Base-by-base conservation (phyloP, 2,797 vertebrate species). In the Zenarchopterus dispar region DNA sequence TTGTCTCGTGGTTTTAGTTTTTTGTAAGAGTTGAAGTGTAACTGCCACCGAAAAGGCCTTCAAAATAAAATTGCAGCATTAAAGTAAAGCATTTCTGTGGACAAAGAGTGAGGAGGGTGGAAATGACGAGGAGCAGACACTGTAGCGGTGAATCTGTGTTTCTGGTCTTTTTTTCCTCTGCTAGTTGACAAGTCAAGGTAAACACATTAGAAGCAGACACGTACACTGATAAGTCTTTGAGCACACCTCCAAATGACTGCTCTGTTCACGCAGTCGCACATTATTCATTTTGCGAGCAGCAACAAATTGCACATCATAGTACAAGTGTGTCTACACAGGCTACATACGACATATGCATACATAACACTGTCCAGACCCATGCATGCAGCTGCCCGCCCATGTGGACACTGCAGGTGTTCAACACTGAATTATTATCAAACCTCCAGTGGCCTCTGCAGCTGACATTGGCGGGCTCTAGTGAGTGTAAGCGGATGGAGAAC, bases 331-430 rank as follows among this genome's bases (percentile, higher is more conserved):
- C 36, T 39, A 4, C 36, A 39, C 13, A 39, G 11, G 36, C 57
- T 61, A 13, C 39, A 41, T 39, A 41, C 48, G 61, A 33, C 64
- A 56, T 57, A 17, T 47, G 41, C 51, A 75, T 60, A 67, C 54
- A 45, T 73, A 73, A 90, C 75, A 77, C 33, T 74, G 43, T 81
- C 82, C 87, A 88, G 81, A 78, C 67, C 47, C 71, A 62, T 60
- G 67, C 61, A 41, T 19, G 53, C 71, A 70, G 78, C 69, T 77
- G 44, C 59, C 5, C 36, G 41, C 67, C 81, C 86, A 85, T 85
- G 82, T 85, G 87, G 81, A 64, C 77, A 17, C 84, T 81, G 78
- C 89, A 92, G 87, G 86, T 90, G 89, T 88, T 91, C 85, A 63
- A 21, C 70, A 62, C 73, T 6, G 53, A 53, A 2, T 70, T 80